Base-by-base conservation (phyloP, 1,140 invertebrate genomes). In the Zophobas morio region DNA sequence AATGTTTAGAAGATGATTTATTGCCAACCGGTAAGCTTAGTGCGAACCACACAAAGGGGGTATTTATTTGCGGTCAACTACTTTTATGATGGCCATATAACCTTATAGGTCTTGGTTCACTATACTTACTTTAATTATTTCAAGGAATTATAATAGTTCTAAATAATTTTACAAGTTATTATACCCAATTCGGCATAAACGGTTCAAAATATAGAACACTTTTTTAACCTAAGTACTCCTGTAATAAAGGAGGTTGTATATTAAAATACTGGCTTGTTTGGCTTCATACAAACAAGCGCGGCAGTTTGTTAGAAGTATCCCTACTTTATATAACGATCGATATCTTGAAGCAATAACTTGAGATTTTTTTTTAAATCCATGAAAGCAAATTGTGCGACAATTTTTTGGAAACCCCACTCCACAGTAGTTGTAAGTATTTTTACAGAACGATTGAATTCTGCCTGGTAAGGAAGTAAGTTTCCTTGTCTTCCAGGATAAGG, bases 361-460 rank as follows among this genome's bases (percentile, higher is more conserved):
- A 80, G 76, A 75, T 81, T 81, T 76, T 82, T 20, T 20, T 20
- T 20, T 20, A 20, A 20, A 20, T 20, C 20, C 20, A 20, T 20
- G 20, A 20, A 20, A 6, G 76, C 78, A 77, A 80, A 78, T 73
- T 72, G 3, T 6, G 6, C 0, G 4, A 78, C 35, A n/a, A 82
- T 35, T 80, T 81, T 80, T 34, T 46, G 39, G 57, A 81, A 81
- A 33, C 80, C 80, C 80, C 81, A 81, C 70, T 82, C 81, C 6
- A 81, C 80, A 40, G 78, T 35, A 34, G 60, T 4, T 49, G 78
- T 60, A 4, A 81, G 1, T 34, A 0, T 39, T 20, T 42, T 78
- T 77, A 82, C 77, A 6, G 34, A 36, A n/a, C 5, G 51, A 56
- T 80, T 81, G 53, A 82, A 79, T 34, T 75, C 2, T 57, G 72